Evolutionary conservation across 2,113 vertebrate species (phyloP).

Genomic region (Tachysurus fulvidraco): DNA sequence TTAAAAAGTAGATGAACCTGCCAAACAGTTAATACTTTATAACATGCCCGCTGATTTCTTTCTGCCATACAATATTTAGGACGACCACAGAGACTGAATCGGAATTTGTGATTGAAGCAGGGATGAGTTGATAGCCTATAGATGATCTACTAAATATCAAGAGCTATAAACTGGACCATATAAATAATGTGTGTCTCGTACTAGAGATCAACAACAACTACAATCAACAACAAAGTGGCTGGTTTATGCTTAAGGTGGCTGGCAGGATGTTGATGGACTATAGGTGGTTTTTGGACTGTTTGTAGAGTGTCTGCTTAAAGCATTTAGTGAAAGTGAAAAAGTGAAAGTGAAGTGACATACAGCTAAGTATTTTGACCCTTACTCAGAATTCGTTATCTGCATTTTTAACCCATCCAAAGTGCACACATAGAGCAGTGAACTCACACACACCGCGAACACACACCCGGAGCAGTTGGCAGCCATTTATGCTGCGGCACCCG

Average conservation of each 20-base stretch:
- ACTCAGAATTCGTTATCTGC: too few species aligned
- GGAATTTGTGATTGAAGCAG: not conserved
- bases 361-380: too few species aligned
- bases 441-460: too few species aligned
- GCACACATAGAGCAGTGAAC: too few species aligned
- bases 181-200: not conserved
- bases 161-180: not conserved
- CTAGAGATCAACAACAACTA: not conserved
- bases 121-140: not conserved
- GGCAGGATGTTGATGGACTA: not conserved
- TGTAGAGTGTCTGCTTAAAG: too few species aligned
- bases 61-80: not conserved
- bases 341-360: too few species aligned
- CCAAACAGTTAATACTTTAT: not conserved
- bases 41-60: not conserved
- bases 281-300: not conserved
- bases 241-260: not conserved
- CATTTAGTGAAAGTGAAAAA: too few species aligned
- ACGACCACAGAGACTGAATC: not conserved
- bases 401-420: too few species aligned
- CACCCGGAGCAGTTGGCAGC: too few species aligned
- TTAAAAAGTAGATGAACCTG: not conserved
- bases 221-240: not conserved
- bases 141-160: not conserved
- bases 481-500: too few species aligned